Conservation (phyloP, 1,140 invertebrate genomes). For the Arctopsyche grandis region DNA sequence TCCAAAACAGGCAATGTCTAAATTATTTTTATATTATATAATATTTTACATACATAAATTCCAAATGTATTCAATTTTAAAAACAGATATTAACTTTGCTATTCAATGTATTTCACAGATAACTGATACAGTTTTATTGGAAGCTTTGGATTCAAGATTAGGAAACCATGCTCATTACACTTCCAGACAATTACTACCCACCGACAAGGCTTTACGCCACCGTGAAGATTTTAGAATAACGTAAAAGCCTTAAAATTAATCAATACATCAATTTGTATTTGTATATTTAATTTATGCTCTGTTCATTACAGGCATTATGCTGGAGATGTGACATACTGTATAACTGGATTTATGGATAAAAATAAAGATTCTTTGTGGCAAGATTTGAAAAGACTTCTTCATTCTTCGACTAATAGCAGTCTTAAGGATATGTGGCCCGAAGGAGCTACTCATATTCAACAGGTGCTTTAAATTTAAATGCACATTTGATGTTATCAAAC, state of each 20-base stretch:
- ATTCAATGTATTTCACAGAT: constrained; percentile 58
- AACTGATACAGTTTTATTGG: constrained; percentile 88
- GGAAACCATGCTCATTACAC: constrained; percentile 88
- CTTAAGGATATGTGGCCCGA: constrained; percentile 95
- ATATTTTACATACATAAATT: not conserved
- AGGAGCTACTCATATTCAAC: constrained; percentile 88
- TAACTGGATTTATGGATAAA: constrained; percentile 93
- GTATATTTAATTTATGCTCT: constrained; percentile 24
- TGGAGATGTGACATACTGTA: constrained; percentile 93
- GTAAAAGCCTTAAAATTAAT: constrained; percentile 59
- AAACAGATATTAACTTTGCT: too few relatives aligned
- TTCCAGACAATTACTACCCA: constrained; percentile 84
- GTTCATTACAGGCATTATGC: constrained; percentile 82
- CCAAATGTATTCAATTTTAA: not conserved
- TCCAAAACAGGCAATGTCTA: constrained; percentile 84
- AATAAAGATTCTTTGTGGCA: constrained; percentile 96
- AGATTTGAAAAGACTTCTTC: constrained; percentile 93
- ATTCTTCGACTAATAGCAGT: constrained; percentile 79
- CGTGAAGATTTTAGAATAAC: constrained; percentile 86
- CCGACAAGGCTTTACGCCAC: constrained; percentile 83
- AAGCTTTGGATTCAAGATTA: constrained; percentile 93
- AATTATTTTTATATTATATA: constrained; percentile 8
- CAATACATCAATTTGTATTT: not conserved
- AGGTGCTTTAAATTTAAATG: constrained; percentile 59
- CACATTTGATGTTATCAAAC: too few relatives aligned